These are phyloP conservation scores for Lophochroa leadbeateri DNA, from an alignment of 2,113 vertebrate species.

Conservation along the genomic window DNA sequence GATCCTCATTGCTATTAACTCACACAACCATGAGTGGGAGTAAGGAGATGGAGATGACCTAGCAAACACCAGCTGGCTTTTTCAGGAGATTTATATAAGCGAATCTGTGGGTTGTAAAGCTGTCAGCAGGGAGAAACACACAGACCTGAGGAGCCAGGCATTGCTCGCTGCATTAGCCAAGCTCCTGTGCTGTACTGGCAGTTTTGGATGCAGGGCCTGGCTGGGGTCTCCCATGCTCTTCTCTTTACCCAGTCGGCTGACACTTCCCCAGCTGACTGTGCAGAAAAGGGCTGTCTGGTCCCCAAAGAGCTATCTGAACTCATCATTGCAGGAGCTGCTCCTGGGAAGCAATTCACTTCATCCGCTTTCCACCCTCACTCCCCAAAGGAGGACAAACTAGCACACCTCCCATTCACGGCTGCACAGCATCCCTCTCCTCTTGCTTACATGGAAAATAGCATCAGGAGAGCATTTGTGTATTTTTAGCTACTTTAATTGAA, in stretches of 20 bases:
- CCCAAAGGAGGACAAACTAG: not conserved
- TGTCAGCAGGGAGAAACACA: not conserved
- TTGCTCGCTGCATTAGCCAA: not conserved
- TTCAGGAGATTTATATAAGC: not conserved
- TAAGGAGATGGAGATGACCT: not conserved
- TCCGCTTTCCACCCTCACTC: not conserved
- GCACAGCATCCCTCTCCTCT: not conserved
- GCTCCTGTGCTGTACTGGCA: not conserved
- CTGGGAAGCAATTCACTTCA: not conserved
- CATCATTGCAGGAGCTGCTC: not conserved
- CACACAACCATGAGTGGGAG: not conserved
- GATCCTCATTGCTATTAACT: not conserved
- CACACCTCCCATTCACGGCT: not conserved
- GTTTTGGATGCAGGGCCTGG: not conserved
- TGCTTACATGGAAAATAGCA: not conserved
- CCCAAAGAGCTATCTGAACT: not conserved
- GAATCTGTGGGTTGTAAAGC: not conserved
- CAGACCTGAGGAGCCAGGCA: not conserved
- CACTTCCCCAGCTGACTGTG: not conserved
- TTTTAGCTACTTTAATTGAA: slow-evolving; percentile 45
- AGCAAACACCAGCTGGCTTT: not conserved
- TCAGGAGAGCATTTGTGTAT: not conserved
- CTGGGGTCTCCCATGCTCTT: not conserved
- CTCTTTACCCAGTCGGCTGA: not conserved
- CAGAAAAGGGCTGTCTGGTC: not conserved